These are phyloP conservation scores for Caradrina clavipalpis DNA, from an alignment of 2,888 invertebrate species.

Conservation along the genomic window DNA sequence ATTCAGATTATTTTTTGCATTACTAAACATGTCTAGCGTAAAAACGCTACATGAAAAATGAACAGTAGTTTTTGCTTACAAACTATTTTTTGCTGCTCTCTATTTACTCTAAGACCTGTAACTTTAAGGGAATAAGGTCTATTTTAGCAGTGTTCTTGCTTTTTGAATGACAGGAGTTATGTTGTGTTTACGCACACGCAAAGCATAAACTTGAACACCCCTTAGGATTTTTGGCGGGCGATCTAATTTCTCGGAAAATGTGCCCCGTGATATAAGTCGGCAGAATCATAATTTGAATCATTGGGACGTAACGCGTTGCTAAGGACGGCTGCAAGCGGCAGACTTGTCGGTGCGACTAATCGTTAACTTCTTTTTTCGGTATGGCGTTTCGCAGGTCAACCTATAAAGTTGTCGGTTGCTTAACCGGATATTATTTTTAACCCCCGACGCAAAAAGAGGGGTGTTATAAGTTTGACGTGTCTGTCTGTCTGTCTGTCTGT, in stretches of 20 bases:
- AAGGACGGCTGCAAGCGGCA: conserved; percentile 52
- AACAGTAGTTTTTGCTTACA: conserved; percentile 69
- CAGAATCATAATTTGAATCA: conserved; percentile 84
- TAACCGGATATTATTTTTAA: no score
- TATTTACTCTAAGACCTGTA: not conserved
- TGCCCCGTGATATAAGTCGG: conserved; percentile 84
- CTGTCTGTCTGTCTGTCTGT: no score
- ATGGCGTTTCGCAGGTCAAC: no score
- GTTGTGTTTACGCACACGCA: conserved; percentile 68
- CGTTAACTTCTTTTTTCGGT: no score
- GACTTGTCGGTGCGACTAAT: conserved; percentile 33
- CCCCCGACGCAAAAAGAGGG: no score
- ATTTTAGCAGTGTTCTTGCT: conserved; percentile 4
- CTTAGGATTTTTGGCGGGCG: conserved; percentile 72
- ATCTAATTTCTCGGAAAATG: conserved; percentile 86
- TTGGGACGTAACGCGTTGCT: conserved; percentile 67
- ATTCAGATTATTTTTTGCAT: conserved; percentile 68
- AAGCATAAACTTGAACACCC: conserved; percentile 71
- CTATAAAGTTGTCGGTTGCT: no score
- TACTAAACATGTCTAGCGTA: conserved; percentile 70
- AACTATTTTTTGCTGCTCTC: conserved; percentile 20
- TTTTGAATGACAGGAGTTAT: conserved; percentile 24
- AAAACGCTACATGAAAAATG: conserved; percentile 77
- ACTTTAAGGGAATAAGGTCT: conserved; percentile 20
- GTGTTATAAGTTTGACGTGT: no score